Evolutionary conservation across 2,888 invertebrate genomes (phyloP).

Genomic region (Abrostola tripartita): DNA sequence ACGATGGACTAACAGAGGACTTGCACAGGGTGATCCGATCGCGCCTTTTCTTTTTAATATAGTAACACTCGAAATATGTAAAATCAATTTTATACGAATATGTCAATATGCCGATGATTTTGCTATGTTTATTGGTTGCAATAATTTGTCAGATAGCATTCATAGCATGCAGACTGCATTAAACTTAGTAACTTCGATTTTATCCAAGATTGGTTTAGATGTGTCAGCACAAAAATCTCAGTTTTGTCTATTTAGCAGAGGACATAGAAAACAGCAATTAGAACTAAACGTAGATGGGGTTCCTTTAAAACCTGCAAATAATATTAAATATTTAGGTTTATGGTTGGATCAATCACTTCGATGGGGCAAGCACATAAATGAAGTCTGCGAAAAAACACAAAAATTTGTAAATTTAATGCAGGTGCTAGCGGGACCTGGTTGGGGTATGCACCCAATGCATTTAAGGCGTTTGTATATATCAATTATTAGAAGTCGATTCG

Average conservation of each 20-base stretch:
- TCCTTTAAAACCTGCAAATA: too few relatives aligned
- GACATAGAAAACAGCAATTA: too few relatives aligned
- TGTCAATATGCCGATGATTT: conserved; percentile 18
- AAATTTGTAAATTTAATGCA: neutral
- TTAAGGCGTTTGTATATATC: neutral
- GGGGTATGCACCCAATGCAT: neutral
- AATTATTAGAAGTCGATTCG: neutral
- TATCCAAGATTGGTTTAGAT: too few relatives aligned
- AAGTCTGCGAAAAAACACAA: neutral
- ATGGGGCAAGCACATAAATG: neutral
- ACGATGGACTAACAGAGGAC: neutral
- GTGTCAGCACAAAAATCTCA: too few relatives aligned
- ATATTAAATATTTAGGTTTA: neutral
- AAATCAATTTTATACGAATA: neutral
- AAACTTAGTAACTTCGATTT: too few relatives aligned
- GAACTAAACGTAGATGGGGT: too few relatives aligned
- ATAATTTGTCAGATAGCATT: too few relatives aligned
- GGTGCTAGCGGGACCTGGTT: neutral
- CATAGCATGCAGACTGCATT: too few relatives aligned
- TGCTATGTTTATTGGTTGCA: neutral
- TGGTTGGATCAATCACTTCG: neutral
- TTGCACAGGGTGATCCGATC: conserved; percentile 3
- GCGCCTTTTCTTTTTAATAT: conserved; percentile 7
- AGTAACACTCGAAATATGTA: neutral
- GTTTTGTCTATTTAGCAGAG: too few relatives aligned